Percentiles rank a stretch among this genome's conserved stretches.
phyloP scores from a whole-genome alignment of 2,888 invertebrate genomes.

The Metopia argyrocephala region DNA sequence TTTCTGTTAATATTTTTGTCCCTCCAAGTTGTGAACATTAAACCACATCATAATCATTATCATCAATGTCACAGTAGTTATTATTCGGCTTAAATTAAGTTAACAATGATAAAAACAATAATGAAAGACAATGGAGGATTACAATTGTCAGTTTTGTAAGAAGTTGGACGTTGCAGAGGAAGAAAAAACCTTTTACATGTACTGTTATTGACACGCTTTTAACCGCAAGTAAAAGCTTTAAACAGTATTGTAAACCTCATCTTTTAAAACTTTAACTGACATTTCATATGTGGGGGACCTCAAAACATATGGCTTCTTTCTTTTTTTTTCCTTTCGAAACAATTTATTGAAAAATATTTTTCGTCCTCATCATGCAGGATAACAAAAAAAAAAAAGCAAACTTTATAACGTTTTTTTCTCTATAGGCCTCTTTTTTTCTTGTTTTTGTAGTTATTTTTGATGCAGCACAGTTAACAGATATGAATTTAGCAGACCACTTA shows the following conservation, averaged over 20 bases:
- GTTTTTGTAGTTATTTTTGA: neutral
- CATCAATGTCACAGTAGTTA: slow-evolving; percentile 65
- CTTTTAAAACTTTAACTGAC: slow-evolving; percentile 41
- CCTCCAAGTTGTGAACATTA: slow-evolving; percentile 30
- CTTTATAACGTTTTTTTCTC: too few relatives aligned
- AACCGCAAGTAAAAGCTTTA: slow-evolving; percentile 25
- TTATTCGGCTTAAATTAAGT: slow-evolving; percentile 53
- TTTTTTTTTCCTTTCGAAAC: neutral
- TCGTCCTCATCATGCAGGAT: slow-evolving; percentile 19
- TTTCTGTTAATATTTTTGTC: neutral
- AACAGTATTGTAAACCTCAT: slow-evolving; percentile 32
- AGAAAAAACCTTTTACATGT: slow-evolving; percentile 26
- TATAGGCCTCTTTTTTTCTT: slow-evolving; percentile 36
- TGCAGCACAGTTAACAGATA: too few relatives aligned
- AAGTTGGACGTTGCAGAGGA: neutral
- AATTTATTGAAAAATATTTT: slow-evolving; percentile 30
- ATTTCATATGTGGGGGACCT: neutral
- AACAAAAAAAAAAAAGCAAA: slow-evolving; percentile 46
- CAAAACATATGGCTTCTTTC: neutral
- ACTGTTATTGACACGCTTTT: slow-evolving; percentile 53
- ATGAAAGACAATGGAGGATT: slow-evolving; percentile 30
- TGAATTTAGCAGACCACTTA: slow-evolving; percentile 27
- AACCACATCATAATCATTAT: slow-evolving; percentile 28
- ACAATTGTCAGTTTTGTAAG: neutral
- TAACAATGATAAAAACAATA: slow-evolving; percentile 43